Conservation (phyloP, 92 coral and sea anemone species). For the Porites evermanni region DNA sequence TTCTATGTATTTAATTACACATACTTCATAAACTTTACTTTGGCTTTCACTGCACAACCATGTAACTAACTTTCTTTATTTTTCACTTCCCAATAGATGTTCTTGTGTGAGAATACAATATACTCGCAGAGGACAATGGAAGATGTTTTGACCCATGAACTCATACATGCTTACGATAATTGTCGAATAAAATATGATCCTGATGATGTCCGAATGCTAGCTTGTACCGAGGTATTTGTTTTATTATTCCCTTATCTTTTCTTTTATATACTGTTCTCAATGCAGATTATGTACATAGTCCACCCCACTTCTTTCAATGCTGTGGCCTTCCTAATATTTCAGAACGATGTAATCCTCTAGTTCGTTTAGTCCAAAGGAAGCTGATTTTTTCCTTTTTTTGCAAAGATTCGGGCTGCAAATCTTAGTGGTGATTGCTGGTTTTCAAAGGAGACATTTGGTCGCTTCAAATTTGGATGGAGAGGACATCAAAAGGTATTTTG, state of each 20-base stretch:
- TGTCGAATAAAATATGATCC: conserved; percentile 92
- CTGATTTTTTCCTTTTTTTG: not conserved
- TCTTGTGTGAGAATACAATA: conserved; percentile 92
- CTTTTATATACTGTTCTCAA: too few relatives aligned
- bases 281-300: too few relatives aligned
- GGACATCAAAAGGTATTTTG: conserved; percentile 92
- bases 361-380: not conserved
- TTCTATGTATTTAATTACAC: too few relatives aligned
- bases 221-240: conserved; percentile 90
- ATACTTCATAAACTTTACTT: too few relatives aligned
- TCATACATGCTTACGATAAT: conserved; percentile 95
- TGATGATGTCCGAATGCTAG: conserved; percentile 82
- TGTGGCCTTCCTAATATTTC: too few relatives aligned
- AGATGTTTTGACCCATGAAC: conserved; percentile 91
- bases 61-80: not conserved
- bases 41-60: too few relatives aligned
- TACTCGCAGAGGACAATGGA: conserved; percentile 92
- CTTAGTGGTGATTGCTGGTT: conserved; percentile 99
- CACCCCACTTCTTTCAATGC: too few relatives aligned
- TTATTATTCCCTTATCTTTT: too few relatives aligned
- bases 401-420: conserved; percentile 97
- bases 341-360: too few relatives aligned
- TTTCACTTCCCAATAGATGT: conserved; percentile 64
- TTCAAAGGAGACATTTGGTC: conserved; percentile 92
- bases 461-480: conserved; percentile 94